Base-by-base conservation (phyloP, 2,888 invertebrate species). In the Macrophya annulata region DNA sequence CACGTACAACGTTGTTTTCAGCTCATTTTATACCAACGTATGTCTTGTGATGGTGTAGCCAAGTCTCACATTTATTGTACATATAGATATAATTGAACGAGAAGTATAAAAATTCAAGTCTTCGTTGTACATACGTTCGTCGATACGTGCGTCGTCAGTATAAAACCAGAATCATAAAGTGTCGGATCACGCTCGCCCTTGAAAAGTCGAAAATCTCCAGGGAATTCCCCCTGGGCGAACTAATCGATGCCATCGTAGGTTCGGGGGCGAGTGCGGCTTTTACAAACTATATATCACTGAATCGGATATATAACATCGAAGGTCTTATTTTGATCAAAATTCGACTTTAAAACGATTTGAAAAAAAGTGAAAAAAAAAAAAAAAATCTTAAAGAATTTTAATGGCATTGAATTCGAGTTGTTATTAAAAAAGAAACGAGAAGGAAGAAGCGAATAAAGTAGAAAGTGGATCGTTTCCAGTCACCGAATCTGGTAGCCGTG, bases 391-490 rank as follows among this genome's bases (percentile, higher is more conserved):
- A 12, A 21, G 43, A 79, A 62, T 59, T 59, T 37, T 62, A 62
- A 79, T 62, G 59, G 59, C 40, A 59, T 59, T 31, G 62, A 40
- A 43, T 17, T n/a, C 12, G 15, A 62, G 10, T 62, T 81, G 10
- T 77, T 43, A 81, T 81, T 40, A 62, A 81, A 81, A 59, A 37
- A 55, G 31, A 8, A 15, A 62, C 0, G 55, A 25, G 25, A 81
- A 15, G 62, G 43, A 62, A 62, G 21, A 62, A 37, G 17, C 45
- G 45, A 45, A 74, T 68, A 51, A 77, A 31, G 43, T 21, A n/a
- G n/a, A 31, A 79, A 40, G 79, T 43, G n/a, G 79, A 59, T 79
- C 81, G 81, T 21, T 81, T 62, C 21, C 43, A 62, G 31, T 81
- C 81, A 21, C 81, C n/a, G 77, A 77, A 25, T 55, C 37, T 9